A percentile compares a stretch with the other conserved stretches of the same genome.
These are phyloP conservation scores for Andrena praecox DNA, from an alignment of 2,888 invertebrate genomes.

Conservation along the genomic window DNA sequence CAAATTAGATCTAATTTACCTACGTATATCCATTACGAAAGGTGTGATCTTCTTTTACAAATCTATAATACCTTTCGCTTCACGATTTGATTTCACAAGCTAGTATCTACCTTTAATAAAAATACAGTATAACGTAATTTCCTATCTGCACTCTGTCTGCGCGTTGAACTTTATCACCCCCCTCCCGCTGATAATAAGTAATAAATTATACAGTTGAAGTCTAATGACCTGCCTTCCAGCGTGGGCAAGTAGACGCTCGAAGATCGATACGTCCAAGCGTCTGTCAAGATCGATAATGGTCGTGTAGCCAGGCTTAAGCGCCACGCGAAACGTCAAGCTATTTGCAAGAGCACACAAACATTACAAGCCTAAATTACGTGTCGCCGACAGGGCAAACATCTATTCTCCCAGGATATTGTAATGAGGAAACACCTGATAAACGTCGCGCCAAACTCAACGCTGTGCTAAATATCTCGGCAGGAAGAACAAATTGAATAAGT, in stretches of 20 bases:
- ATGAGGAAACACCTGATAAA: constrained; percentile 24
- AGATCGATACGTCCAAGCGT: constrained; percentile 18
- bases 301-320: constrained; percentile 29
- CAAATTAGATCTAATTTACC: no score
- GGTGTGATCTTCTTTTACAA: no score
- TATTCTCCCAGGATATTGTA: constrained; percentile 16
- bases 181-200: neutral
- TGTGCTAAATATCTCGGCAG: neutral
- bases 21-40: no score
- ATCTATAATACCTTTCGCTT: no score
- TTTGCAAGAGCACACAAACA: constrained; percentile 55
- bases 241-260: neutral
- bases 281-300: constrained; percentile 32
- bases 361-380: constrained; percentile 62
- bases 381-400: constrained; percentile 52
- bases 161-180: neutral
- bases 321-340: constrained; percentile 32
- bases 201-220: neutral
- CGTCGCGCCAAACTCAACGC: constrained; percentile 10
- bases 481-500: no score
- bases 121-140: no score
- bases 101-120: no score
- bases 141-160: neutral
- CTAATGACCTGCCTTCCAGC: neutral
- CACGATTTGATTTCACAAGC: no score